These are phyloP conservation scores for Drosophila kanekoi DNA, from an alignment of 2,888 invertebrate genomes.

Conservation along the genomic window DNA sequence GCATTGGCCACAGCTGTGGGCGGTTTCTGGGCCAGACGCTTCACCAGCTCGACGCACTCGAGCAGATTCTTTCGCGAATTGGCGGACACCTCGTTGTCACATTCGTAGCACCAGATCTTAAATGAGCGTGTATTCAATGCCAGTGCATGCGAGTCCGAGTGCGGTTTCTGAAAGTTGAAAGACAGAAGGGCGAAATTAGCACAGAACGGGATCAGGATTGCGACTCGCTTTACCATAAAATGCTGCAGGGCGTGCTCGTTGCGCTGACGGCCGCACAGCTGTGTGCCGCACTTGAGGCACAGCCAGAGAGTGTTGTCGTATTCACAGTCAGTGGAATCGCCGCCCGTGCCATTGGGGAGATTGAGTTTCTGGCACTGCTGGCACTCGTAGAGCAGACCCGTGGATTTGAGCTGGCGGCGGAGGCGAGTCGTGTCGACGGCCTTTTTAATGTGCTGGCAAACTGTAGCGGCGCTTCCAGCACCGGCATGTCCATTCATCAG, in stretches of 20 bases:
- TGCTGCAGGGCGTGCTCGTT: constrained; percentile 91
- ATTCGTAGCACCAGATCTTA: constrained; percentile 92
- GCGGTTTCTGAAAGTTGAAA: constrained; percentile 86
- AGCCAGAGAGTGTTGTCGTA: constrained; percentile 89
- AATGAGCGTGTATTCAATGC: constrained; percentile 90
- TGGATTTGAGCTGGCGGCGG: constrained; percentile 87
- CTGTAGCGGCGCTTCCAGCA: constrained; percentile 5
- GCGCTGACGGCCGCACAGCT: constrained; percentile 89
- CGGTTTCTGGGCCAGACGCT: constrained; percentile 86
- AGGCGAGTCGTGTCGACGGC: constrained; percentile 88
- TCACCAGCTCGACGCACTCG: constrained; percentile 91
- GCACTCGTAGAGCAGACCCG: constrained; percentile 87
- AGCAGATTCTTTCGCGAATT: constrained; percentile 88
- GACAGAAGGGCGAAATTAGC: not conserved
- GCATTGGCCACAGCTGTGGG: constrained; percentile 33
- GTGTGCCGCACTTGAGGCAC: constrained; percentile 92
- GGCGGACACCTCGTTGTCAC: constrained; percentile 89
- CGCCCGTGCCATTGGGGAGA: constrained; percentile 77
- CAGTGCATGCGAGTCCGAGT: constrained; percentile 91
- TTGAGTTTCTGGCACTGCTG: constrained; percentile 86
- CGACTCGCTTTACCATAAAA: constrained; percentile 85
- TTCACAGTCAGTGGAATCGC: constrained; percentile 81
- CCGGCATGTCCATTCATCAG: constrained; percentile 77
- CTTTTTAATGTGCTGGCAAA: constrained; percentile 89
- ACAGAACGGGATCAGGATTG: not conserved